phyloP scores from a whole-genome alignment of 1,140 invertebrate species.

The Nilaparvata lugens region DNA sequence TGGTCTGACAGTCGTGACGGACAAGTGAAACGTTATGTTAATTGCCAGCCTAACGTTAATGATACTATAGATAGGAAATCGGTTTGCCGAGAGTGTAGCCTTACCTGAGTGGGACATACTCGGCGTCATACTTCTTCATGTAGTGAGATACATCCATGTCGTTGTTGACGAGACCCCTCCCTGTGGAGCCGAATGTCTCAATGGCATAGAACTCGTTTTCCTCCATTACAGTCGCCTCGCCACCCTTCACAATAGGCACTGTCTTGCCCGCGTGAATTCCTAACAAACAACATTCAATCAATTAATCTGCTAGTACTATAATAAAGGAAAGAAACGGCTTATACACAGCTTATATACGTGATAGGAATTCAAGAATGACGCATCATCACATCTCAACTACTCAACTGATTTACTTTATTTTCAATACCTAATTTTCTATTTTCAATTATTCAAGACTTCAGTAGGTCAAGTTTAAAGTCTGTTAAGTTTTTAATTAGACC shows the following conservation, averaged over 20 bases:
- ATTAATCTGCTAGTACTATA: no score
- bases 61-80: no score
- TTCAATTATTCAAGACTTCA: neutral
- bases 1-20: no score
- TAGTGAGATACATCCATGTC: conserved; percentile 99
- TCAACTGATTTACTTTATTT: no score
- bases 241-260: conserved; percentile 98
- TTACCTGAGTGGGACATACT: conserved; percentile 75
- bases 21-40: no score
- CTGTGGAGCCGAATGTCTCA: conserved; percentile 98
- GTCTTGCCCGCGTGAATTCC: conserved; percentile 98
- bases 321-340: no score
- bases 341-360: no score
- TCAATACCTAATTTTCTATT: neutral
- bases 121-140: conserved; percentile 97
- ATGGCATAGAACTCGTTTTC: conserved; percentile 99
- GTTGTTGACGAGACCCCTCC: conserved; percentile 92
- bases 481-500: no score
- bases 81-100: neutral
- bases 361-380: no score
- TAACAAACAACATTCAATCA: conserved; percentile 29
- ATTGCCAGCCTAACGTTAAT: no score
- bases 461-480: no score
- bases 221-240: conserved; percentile 96
- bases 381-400: no score